phyloP scores from a whole-genome alignment of 1,140 invertebrate genomes.

The Bombus affinis region DNA sequence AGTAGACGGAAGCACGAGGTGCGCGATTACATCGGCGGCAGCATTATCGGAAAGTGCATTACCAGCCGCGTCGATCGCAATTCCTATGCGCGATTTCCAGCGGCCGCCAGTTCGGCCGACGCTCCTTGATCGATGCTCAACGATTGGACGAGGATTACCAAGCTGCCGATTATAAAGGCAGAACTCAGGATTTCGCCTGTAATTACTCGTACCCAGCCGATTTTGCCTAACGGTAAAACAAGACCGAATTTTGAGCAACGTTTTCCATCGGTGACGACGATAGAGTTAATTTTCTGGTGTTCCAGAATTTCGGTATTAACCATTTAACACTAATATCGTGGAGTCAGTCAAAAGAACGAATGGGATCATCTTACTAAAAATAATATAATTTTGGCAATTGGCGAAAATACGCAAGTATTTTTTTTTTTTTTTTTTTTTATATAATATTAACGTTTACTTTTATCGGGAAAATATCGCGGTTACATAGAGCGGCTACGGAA shows the following conservation, averaged over 20 bases:
- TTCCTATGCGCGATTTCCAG: constrained; percentile 57
- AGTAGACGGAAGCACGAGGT: constrained; percentile 29
- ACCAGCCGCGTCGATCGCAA: constrained; percentile 55
- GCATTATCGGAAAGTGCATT: constrained; percentile 71
- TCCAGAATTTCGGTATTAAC: not conserved
- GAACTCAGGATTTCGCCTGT: constrained; percentile 26
- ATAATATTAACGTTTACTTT: not conserved
- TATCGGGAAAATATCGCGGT: not conserved
- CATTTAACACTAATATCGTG: not conserved
- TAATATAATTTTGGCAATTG: not conserved
- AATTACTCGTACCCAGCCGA: constrained; percentile 19
- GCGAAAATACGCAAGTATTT: too few species aligned
- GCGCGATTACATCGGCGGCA: constrained; percentile 60
- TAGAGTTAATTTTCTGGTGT: not conserved
- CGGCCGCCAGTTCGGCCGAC: constrained; percentile 29
- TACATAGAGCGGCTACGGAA: too few species aligned
- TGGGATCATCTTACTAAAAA: not conserved
- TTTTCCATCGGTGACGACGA: not conserved
- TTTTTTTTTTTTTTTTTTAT: too few species aligned
- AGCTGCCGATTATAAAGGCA: constrained; percentile 47
- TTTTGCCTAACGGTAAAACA: not conserved
- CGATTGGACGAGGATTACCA: constrained; percentile 52
- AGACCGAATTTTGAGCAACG: not conserved
- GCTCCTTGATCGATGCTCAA: constrained; percentile 52
- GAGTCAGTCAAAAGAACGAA: not conserved